Evolutionary conservation across 2,888 invertebrate species (phyloP).

Genomic region (Conus canariensis): DNA sequence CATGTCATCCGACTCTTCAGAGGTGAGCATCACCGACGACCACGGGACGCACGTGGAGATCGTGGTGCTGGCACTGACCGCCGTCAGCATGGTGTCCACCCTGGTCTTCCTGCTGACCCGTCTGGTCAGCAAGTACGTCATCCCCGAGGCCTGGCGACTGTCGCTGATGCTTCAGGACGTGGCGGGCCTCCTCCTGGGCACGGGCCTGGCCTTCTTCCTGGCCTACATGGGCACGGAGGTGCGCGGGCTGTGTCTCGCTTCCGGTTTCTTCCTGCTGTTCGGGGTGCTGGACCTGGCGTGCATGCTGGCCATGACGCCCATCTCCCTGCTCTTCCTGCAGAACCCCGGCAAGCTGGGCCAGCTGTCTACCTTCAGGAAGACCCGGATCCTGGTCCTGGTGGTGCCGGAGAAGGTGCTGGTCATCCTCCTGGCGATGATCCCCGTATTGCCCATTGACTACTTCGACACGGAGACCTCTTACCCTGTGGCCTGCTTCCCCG

Average conservation of each 20-base stretch:
- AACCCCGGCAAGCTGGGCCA: conserved; percentile 68
- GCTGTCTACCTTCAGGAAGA: conserved; percentile 60
- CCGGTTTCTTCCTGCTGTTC: conserved; percentile 65
- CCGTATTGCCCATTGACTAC: conserved; percentile 59
- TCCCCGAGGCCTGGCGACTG: conserved; percentile 69
- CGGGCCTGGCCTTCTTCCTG: conserved; percentile 59
- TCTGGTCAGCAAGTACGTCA: conserved; percentile 58
- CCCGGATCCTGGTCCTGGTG: conserved; percentile 55
- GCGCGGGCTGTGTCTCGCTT: conserved; percentile 51
- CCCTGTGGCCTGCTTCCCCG: conserved; percentile 63
- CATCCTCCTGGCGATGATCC: conserved; percentile 58
- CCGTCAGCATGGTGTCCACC: conserved; percentile 57
- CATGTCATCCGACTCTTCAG: conserved; percentile 11
- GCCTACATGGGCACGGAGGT: conserved; percentile 49
- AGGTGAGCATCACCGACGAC: conserved; percentile 23
- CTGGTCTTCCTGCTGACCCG: conserved; percentile 58
- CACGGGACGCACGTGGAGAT: conserved; percentile 44
- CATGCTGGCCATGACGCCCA: conserved; percentile 58
- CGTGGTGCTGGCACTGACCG: conserved; percentile 53
- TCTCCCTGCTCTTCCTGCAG: conserved; percentile 65
- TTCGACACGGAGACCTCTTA: conserved; percentile 53
- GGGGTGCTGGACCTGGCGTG: conserved; percentile 64
- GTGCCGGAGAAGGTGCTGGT: conserved; percentile 64
- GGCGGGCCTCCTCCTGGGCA: conserved; percentile 57
- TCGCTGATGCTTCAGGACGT: conserved; percentile 62